Percentiles rank a stretch among this genome's conserved stretches.
Conservation (phyloP, 1,140 invertebrate genomes). For the Calephelis virginiensis region DNA sequence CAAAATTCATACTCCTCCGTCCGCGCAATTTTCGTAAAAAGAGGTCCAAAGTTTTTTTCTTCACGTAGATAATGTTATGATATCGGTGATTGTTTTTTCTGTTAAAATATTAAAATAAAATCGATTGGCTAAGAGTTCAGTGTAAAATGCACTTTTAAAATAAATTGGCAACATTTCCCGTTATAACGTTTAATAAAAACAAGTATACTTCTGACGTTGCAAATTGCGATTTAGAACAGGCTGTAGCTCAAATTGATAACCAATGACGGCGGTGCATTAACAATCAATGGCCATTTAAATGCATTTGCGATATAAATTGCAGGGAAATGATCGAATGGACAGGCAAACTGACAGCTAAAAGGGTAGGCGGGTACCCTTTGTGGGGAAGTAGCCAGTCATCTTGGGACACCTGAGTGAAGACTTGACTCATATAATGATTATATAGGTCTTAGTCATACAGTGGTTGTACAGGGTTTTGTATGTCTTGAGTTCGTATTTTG, state of each 20-base stretch:
- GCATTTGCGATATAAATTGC: constrained; percentile 14
- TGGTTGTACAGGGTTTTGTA: too few relatives aligned
- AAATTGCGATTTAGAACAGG: not conserved
- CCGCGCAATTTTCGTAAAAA: too few relatives aligned
- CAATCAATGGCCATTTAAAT: constrained; percentile 18
- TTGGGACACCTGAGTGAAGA: constrained; percentile 5
- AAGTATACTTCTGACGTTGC: not conserved
- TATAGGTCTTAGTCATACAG: not conserved
- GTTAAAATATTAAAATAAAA: too few relatives aligned
- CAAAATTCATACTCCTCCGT: too few relatives aligned
- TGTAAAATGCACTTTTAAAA: too few relatives aligned
- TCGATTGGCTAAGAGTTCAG: too few relatives aligned
- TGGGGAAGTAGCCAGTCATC: constrained; percentile 14
- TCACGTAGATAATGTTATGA: too few relatives aligned
- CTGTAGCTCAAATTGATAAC: constrained; percentile 1
- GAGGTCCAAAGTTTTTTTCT: too few relatives aligned
- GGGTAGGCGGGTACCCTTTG: constrained; percentile 19
- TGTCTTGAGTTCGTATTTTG: too few relatives aligned
- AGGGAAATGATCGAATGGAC: constrained; percentile 15
- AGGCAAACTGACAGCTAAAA: constrained; percentile 24
- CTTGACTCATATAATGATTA: constrained; percentile 4
- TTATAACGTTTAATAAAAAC: too few relatives aligned
- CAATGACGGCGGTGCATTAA: not conserved
- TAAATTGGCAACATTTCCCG: too few relatives aligned
- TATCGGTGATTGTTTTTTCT: too few relatives aligned